Base-by-base conservation (phyloP, 2,113 vertebrate species). In the Lamprotornis superbus region DNA sequence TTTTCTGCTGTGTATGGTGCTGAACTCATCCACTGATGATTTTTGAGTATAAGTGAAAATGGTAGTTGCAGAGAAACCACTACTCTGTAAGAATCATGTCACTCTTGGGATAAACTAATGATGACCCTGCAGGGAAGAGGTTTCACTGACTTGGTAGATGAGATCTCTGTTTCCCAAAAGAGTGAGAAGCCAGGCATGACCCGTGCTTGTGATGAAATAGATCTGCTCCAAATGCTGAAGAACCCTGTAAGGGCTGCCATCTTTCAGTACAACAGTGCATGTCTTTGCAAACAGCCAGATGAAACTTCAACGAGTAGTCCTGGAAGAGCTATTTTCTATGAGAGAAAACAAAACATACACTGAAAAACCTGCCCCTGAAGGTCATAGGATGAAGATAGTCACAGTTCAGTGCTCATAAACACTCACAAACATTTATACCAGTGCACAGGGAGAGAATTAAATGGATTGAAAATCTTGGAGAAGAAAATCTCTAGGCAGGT, bases 121-220 rank as follows among this genome's bases (percentile, higher is more conserved):
- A 81, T 15, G 20, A 81, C 76, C 76, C 83, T 83, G 49, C 93
- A 86, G 90, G 79, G 83, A 89, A 63, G 71, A 88, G 82, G 56
- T 90, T 96, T 95, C 85, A 50, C 47, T 90, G 67, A 40, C 78
- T 93, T 83, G 71, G 59, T 64, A 93, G 79, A 86, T 89, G 96
- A 96, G 80, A 71, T 93, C 78, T 89, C 90, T 88, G 73, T 96
- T 94, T 96, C 52, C 64, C 12, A 0, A 44, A 89, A 90, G 84
- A 88, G 55, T 30, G 68, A 93, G 82, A 93, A 93, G 56, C 85
- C 83, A 87, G 56, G 37, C 85, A 33, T 93, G 90, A 86, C 86
- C 92, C 83, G 28, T 75, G 57, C 79, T 86, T 83, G 78, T 91
- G 87, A 77, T 90, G 90, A 86, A 90, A 89, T 73, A 70, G 57